These are phyloP conservation scores for Trochalopteron elliotii DNA, from an alignment of 2,113 vertebrate genomes.

Conservation along the genomic window DNA sequence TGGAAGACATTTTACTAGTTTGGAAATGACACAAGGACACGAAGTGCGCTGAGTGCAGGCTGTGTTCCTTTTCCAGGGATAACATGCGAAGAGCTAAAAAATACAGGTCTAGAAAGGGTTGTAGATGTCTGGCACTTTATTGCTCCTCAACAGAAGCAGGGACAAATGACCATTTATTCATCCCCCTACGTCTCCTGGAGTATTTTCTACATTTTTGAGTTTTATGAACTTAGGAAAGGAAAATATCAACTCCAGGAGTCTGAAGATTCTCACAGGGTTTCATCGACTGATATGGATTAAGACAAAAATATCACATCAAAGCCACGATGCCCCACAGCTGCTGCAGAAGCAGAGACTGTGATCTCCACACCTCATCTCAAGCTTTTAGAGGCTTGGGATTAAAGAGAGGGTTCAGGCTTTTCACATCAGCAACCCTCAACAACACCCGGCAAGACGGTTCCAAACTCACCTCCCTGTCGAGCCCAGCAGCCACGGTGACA, in stretches of 20 bases:
- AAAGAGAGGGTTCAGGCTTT: not conserved
- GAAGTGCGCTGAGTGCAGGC: not conserved
- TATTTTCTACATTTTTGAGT: not conserved
- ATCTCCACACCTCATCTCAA: not conserved
- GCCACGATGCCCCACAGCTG: not conserved
- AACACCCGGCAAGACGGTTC: fast-evolving
- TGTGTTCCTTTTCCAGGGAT: not conserved
- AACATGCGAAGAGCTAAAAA: not conserved
- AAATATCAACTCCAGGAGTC: not conserved
- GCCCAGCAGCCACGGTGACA: constrained; percentile 90
- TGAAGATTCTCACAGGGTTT: not conserved
- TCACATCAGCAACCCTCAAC: not conserved
- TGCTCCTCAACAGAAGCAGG: not conserved
- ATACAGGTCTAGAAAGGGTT: not conserved
- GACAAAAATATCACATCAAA: constrained; percentile 21
- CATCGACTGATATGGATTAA: not conserved
- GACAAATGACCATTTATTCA: not conserved
- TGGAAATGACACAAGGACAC: not conserved
- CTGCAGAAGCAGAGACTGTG: not conserved
- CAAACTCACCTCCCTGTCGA: constrained; percentile 90
- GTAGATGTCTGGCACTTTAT: not conserved
- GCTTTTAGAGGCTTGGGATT: not conserved
- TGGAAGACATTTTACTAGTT: not conserved
- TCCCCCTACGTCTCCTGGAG: not conserved
- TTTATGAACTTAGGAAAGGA: not conserved